Evolutionary conservation across 2,888 invertebrate species (phyloP), one percentile per base, ranked within the genome.

Genomic region (Callimorpha dominula): DNA sequence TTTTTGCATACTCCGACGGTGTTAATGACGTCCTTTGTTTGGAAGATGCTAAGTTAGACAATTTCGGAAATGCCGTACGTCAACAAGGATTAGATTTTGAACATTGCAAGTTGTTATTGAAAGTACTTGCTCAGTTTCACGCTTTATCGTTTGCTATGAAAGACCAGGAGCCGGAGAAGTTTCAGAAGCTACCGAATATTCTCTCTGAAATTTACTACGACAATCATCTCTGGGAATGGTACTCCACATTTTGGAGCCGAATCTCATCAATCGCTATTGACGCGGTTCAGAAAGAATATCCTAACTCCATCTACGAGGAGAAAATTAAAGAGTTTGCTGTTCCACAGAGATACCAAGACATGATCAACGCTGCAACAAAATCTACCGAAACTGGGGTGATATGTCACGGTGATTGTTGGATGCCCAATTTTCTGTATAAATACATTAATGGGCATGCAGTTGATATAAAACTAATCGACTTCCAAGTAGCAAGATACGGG

Each of bases 341-440:
- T 0, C 96, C 96, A 0, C 95, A 96, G 50, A 88, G 96, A 0
- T 96, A 96, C 65, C 92, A 95, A 71, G 95, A 95, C 68, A 91
- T 96, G 90, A 89, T 94, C 1, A 88, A 91, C 12, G 94, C 96
- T 0, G 94, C 93, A 0, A 86, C 93, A 0, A 81, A 87, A 0
- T 89, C 31, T 31, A 31, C 31, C 31, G 31, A 31, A 31, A 31
- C 31, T 31, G 31, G 31, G 31, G 31, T 31, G 31, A 31, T 31
- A 31, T 31, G 31, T 31, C 31, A 31, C 15, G 50, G 97, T 0
- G 98, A 98, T 86, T 96, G 96, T 60, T 98, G 98, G 98, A 96
- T 97, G 0, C 97, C 97, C 17, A 98, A 98, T 87, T 97, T 97
- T 81, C 87, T 98, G 0, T 96, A 96, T 14, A 96, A 96, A 80